Evolutionary conservation across 2,797 vertebrate species (phyloP), one percentile per base, ranked within the genome.

Genomic region (Natrix natrix): DNA sequence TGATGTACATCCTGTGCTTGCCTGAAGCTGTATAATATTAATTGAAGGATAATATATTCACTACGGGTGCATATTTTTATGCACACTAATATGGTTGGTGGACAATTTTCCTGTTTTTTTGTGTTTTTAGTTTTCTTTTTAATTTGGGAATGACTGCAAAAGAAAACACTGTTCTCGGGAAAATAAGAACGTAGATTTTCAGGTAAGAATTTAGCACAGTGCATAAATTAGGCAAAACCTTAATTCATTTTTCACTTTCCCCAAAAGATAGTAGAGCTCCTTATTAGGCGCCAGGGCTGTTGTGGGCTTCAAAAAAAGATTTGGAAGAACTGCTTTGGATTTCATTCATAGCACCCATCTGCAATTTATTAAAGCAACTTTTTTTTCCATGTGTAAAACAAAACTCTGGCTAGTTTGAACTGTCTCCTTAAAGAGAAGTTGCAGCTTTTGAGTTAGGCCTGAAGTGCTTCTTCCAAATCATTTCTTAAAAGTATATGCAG

Each of bases 171-270:
- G 60, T 87, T 78, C 52, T 66, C 28, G 32, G 59, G 52, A 90
- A 61, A 87, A 86, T 12, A n/a, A 92, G 22, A 43, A 87, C 32
- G 57, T 87, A 90, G 74, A 87, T 54, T 86, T 90, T 92, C 59
- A 52, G 88, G 13, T 54, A 89, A 87, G 54, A 28, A 56, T 90
- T 60, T 20, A 66, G 20, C 74, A 22, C 74, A 78, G 32, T 43
- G 32, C 37, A 43, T 22, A 43, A 78, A 78, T 78, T 78, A 78
- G 20, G 2, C 4, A 63, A n/a, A 48, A 11, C 57, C 24, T 52
- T 69, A 32, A 69, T 69, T 11, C 5, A 3, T 28, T 26, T 43
- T 86, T 92, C 14, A 37, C 54, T 88, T 88, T 24, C 14, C n/a
- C 32, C 12, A 37, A 59, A 90, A 89, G 37, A 28, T n/a, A 5